Evolutionary conservation across 1,140 invertebrate species (phyloP), one percentile per base, ranked within the genome.

Genomic region (Steinernema khuongi): DNA sequence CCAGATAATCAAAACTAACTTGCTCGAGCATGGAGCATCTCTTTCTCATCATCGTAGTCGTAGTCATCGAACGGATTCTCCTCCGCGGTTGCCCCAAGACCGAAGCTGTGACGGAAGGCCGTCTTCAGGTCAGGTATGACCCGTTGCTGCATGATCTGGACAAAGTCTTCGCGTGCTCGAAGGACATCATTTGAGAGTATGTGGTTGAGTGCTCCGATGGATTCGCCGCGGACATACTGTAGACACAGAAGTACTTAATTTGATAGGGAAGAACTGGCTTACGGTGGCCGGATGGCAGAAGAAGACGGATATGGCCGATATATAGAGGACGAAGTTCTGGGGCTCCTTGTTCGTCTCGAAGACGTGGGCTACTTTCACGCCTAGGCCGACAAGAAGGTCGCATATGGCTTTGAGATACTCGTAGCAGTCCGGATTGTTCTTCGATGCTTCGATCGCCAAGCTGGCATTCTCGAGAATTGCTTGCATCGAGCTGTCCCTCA

Each of bases 51-150:
- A 22, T 60, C 50, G 50, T 60, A 60, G 26, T 60, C 50, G 50
- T 60, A 22, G 7, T 60, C 50, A 26, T 60, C 50, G 50, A 60
- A 60, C 50, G 50, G 50, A 26, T 60, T 60, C 14, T 60, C 50
- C 11, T 60, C 4, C 14, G 2, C 7, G 11, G 7, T 60, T 14
- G 14, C 50, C 14, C 50, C 50, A 4, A 60, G 50, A 26, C 19
- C 7, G 19, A 60, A 60, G 22, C 50, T 60, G 7, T 60, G 50
- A 7, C 50, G 50, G 19, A 14, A 60, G 11, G 22, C 50, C 4
- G 4, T 4, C 26, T 60, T 60, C 7, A 60, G 22, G 2, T 17
- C 50, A 22, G 50, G 50, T n/a, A 60, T 7, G 14, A 26, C 50
- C 26, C 11, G 50, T 22, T 26, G 22, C 26, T 11, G 22, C 50